phyloP scores from a whole-genome alignment of 1,140 invertebrate species.

The Drosophila bipectinata region DNA sequence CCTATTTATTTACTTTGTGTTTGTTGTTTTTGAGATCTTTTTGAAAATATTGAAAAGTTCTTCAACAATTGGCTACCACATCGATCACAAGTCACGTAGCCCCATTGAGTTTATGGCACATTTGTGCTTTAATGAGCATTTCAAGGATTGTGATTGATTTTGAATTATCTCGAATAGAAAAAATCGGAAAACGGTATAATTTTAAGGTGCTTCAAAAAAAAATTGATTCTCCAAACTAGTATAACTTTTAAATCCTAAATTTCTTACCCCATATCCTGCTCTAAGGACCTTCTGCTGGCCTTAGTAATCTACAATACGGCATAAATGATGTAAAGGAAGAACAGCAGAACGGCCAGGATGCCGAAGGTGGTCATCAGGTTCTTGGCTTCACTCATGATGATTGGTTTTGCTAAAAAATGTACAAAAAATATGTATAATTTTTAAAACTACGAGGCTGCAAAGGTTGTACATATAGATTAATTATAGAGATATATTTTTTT shows the following conservation, averaged over 20 bases:
- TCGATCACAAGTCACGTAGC: conserved; percentile 22
- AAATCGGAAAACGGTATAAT: neutral
- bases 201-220: too few relatives aligned
- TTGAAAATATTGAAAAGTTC: conserved; percentile 31
- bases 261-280: conserved; percentile 37
- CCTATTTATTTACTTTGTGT: conserved; percentile 41
- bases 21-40: conserved; percentile 14
- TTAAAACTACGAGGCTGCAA: conserved; percentile 25
- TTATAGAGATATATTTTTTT: conserved; percentile 23
- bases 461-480: conserved; percentile 32
- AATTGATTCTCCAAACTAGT: neutral
- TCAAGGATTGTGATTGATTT: conserved; percentile 38
- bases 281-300: conserved; percentile 28
- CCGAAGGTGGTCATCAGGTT: conserved; percentile 78
- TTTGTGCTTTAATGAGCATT: conserved; percentile 27
- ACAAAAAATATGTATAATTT: conserved; percentile 7
- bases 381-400: conserved; percentile 77
- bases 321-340: conserved; percentile 73
- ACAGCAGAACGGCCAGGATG: conserved; percentile 73
- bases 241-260: neutral
- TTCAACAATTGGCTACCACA: neutral
- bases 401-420: conserved; percentile 35
- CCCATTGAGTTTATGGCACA: conserved; percentile 30
- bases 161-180: conserved; percentile 16
- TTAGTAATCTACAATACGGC: conserved; percentile 69